Conservation (phyloP, 2,888 invertebrate genomes). For the Suillia variegata region DNA sequence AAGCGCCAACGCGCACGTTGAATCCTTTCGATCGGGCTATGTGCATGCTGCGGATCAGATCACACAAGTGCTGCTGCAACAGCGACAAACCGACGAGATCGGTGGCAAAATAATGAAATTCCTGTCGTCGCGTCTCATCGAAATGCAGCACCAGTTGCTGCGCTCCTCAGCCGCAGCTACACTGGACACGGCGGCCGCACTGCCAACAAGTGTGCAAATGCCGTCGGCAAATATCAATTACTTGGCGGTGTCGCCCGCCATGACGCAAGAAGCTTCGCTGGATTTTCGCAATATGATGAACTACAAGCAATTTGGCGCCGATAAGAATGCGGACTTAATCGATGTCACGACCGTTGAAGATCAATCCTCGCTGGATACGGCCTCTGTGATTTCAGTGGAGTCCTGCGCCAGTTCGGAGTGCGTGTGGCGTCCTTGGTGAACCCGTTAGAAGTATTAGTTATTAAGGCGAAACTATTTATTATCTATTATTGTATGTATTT, state of each 20-base stretch:
- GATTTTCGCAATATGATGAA: conserved; percentile 11
- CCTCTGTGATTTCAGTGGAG: conserved; percentile 47
- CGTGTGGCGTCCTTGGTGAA: conserved; percentile 55
- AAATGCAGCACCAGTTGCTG: conserved; percentile 51
- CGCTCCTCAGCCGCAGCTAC: conserved; percentile 35
- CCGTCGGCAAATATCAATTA: conserved; percentile 9
- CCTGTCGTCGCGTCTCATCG: conserved; percentile 80
- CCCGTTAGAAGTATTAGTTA: conserved; percentile 18
- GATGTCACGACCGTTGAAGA: conserved; percentile 53
- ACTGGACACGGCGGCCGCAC: not conserved
- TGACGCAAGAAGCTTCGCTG: not conserved
- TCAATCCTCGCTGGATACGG: conserved; percentile 37
- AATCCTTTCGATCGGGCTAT: conserved; percentile 86
- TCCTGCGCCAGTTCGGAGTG: conserved; percentile 44
- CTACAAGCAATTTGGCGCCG: conserved; percentile 26
- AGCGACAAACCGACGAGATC: conserved; percentile 64
- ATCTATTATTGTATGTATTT: not conserved
- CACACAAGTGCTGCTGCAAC: conserved; percentile 81
- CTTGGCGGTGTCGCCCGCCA: not conserved
- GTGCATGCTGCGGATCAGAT: conserved; percentile 90
- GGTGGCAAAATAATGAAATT: conserved; percentile 81
- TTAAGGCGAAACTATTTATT: too few relatives aligned
- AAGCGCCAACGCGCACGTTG: conserved; percentile 65
- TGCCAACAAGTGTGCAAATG: not conserved
- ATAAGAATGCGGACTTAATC: conserved; percentile 46